Conservation (phyloP, 2,888 invertebrate species). For the Exephanes ischioxanthus region DNA sequence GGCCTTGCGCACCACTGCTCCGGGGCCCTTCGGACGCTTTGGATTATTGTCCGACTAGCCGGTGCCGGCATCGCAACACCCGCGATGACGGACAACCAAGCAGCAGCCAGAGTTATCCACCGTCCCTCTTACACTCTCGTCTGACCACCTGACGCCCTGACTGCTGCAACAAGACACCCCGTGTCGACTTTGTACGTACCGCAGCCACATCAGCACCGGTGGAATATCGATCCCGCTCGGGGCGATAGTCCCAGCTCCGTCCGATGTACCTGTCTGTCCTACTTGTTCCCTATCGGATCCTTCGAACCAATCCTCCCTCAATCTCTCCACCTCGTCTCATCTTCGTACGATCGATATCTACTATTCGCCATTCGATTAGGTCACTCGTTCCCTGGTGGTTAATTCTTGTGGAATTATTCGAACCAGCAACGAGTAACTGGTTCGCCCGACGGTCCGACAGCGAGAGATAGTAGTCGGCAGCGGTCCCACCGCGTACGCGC, state of each 20-base stretch:
- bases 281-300: constrained; percentile 20
- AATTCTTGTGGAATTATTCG: constrained; percentile 67
- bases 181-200: constrained; percentile 36
- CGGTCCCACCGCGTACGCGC: constrained; percentile 76
- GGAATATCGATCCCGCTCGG: constrained; percentile 19
- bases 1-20: constrained; percentile 33
- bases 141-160: constrained; percentile 65
- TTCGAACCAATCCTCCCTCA: neutral
- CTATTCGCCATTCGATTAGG: constrained; percentile 55
- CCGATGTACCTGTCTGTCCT: constrained; percentile 22
- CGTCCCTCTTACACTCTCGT: constrained; percentile 43
- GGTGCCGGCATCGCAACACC: constrained; percentile 57
- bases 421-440: constrained; percentile 53
- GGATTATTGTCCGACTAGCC: constrained; percentile 66
- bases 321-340: constrained; percentile 10
- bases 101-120: constrained; percentile 27
- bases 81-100: constrained; percentile 39
- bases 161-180: constrained; percentile 55
- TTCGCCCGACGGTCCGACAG: constrained; percentile 25
- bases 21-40: constrained; percentile 30
- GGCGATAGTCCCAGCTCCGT: neutral
- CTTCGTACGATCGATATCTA: constrained; percentile 31
- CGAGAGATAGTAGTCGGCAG: constrained; percentile 68
- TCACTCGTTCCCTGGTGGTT: constrained; percentile 58
- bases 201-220: constrained; percentile 3